A percentile compares a stretch with the other conserved stretches of the same genome.
Evolutionary conservation across 2,888 invertebrate genomes (phyloP).

Genomic region (Caenorhabditis zanzibari): DNA sequence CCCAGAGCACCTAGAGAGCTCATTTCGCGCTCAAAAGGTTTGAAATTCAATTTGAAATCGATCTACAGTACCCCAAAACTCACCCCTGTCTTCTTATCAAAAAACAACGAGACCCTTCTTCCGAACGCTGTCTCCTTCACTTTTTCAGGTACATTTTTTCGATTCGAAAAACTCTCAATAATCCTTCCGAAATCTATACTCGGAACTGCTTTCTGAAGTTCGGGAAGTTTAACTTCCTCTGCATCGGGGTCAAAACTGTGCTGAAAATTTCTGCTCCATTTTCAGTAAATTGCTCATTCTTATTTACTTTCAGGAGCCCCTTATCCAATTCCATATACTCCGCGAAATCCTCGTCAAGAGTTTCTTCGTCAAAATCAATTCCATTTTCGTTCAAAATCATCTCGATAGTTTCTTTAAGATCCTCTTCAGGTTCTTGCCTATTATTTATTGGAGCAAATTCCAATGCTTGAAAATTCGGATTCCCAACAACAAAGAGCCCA

Average conservation of each 20-base stretch:
- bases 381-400: not conserved
- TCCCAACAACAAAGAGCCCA: not conserved
- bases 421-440: not conserved
- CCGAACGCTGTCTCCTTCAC: not conserved
- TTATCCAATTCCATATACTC: not conserved
- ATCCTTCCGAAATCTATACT: slow-evolving; percentile 18
- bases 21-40: not conserved
- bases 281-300: not conserved
- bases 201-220: not conserved
- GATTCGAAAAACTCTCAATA: not conserved
- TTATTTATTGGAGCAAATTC: not conserved
- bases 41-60: not conserved
- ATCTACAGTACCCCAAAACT: not conserved
- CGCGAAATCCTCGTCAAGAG: not conserved
- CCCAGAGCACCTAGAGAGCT: too few species aligned
- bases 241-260: not conserved
- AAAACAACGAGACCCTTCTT: not conserved
- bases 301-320: not conserved
- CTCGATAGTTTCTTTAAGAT: not conserved
- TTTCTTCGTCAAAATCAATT: not conserved
- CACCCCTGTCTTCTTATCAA: slow-evolving; percentile 3
- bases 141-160: not conserved
- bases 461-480: not conserved
- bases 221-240: not conserved
- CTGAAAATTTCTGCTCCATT: not conserved